A percentile compares a stretch with the other conserved stretches of the same genome.
Conservation (phyloP, 53 echinoderm and acorn worm genomes). For the Antedon mediterranea region DNA sequence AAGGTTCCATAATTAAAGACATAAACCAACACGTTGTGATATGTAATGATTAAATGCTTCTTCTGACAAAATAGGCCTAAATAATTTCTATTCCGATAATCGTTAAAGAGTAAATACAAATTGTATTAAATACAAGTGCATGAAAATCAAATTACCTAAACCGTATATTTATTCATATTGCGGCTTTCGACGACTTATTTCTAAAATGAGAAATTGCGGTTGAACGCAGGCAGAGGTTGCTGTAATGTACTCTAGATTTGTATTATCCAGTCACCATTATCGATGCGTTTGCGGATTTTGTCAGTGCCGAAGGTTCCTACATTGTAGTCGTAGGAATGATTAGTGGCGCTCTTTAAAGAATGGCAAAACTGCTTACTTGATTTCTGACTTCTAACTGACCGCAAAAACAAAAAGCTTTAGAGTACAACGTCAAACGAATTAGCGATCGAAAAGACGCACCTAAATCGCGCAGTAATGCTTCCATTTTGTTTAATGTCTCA, state of each 20-base stretch:
- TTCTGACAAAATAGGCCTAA: neutral
- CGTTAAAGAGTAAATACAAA: neutral
- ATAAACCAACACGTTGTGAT: neutral
- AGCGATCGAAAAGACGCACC: neutral
- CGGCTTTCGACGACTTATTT: neutral
- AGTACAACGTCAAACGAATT: neutral
- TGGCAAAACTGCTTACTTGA: neutral
- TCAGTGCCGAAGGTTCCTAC: neutral
- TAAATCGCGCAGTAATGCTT: neutral
- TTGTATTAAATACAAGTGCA: neutral
- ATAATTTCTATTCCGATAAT: neutral
- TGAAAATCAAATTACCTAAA: neutral
- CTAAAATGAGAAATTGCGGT: neutral
- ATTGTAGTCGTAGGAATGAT: neutral
- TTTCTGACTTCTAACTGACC: neutral
- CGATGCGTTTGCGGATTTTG: neutral
- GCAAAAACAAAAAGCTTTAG: conserved; percentile 1
- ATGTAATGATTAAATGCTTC: neutral
- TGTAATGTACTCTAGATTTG: neutral
- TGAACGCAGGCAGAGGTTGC: neutral
- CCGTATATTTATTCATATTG: too few relatives aligned
- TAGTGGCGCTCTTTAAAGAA: neutral
- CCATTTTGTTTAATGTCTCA: neutral
- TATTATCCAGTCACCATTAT: neutral
- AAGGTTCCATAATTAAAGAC: neutral